A percentile compares a stretch with the other conserved stretches of the same genome.
phyloP scores from a whole-genome alignment of 2,888 invertebrate species.

The Clepsis dumicolana region DNA sequence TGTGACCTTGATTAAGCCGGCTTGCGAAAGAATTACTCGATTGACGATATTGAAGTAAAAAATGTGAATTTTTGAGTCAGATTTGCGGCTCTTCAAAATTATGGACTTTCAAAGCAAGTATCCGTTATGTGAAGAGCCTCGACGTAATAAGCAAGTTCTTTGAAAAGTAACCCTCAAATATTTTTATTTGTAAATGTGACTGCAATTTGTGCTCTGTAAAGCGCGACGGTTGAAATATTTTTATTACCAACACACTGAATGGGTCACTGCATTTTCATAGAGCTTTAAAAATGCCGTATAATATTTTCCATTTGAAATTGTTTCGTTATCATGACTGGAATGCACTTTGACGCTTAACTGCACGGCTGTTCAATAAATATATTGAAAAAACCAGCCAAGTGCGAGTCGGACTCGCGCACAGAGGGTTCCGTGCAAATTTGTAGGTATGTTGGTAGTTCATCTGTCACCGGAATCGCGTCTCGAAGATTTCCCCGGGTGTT shows the following conservation, averaged over 20 bases:
- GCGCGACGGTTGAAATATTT: background rate
- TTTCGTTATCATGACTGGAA: background rate
- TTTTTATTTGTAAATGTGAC: background rate
- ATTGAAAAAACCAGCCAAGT: too few relatives aligned
- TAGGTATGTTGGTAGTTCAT: too few relatives aligned
- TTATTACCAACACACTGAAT: background rate
- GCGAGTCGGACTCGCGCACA: too few relatives aligned
- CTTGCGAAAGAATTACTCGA: background rate
- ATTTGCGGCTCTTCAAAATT: too few relatives aligned
- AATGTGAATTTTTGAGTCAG: too few relatives aligned
- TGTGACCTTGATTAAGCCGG: slow-evolving; percentile 29
- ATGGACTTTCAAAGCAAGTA: too few relatives aligned
- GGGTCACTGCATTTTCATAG: background rate
- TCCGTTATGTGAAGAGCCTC: too few relatives aligned
- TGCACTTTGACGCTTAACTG: background rate
- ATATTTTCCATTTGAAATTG: background rate
- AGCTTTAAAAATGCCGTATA: background rate
- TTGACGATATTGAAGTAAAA: background rate
- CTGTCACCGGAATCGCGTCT: too few relatives aligned
- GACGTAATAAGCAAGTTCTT: too few relatives aligned
- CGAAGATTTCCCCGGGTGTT: too few relatives aligned
- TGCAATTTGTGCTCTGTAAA: background rate
- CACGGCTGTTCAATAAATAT: too few relatives aligned
- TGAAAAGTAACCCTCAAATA: background rate
- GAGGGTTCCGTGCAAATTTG: too few relatives aligned